Conservation (phyloP, 37 sponge, comb jelly and placozoan genomes). For the Beroe forskalii region DNA sequence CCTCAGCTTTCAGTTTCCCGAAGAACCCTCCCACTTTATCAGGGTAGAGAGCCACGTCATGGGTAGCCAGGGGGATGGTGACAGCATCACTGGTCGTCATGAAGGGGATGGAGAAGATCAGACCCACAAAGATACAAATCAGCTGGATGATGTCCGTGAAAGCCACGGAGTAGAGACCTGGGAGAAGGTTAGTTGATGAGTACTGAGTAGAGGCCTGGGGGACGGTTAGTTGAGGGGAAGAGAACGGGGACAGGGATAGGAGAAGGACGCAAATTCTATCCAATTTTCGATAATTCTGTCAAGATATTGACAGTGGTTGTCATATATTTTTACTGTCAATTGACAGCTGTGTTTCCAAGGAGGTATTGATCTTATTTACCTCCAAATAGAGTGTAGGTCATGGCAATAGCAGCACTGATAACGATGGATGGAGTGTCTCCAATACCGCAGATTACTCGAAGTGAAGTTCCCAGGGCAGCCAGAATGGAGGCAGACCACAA, state of each 20-base stretch:
- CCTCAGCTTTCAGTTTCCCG: not conserved
- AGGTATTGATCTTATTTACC: too few relatives aligned
- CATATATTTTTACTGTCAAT: too few relatives aligned
- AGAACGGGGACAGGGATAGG: too few relatives aligned
- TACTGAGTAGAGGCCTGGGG: too few relatives aligned
- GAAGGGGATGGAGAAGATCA: conserved; percentile 45
- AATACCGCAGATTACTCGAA: conserved; percentile 58
- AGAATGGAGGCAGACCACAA: conserved; percentile 60
- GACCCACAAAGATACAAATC: conserved; percentile 62
- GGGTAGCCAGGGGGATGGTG: not conserved
- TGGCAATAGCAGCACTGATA: conserved; percentile 46
- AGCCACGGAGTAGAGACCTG: conserved; percentile 61
- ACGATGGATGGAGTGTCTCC: conserved; percentile 20
- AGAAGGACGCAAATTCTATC: too few relatives aligned
- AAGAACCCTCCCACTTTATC: not conserved
- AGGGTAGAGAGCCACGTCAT: not conserved
- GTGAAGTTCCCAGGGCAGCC: conserved; percentile 59
- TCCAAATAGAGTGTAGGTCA: conserved; percentile 58
- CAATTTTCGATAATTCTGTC: too few relatives aligned
- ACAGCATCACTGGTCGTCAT: conserved; percentile 32
- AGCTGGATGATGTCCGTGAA: conserved; percentile 60
- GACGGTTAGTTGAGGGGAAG: too few relatives aligned
- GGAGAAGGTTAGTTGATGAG: too few relatives aligned
- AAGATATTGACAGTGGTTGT: too few relatives aligned
- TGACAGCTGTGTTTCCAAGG: too few relatives aligned